These are phyloP conservation scores for Heliconius eleuchia DNA, from an alignment of 1,140 invertebrate genomes.

Conservation along the genomic window DNA sequence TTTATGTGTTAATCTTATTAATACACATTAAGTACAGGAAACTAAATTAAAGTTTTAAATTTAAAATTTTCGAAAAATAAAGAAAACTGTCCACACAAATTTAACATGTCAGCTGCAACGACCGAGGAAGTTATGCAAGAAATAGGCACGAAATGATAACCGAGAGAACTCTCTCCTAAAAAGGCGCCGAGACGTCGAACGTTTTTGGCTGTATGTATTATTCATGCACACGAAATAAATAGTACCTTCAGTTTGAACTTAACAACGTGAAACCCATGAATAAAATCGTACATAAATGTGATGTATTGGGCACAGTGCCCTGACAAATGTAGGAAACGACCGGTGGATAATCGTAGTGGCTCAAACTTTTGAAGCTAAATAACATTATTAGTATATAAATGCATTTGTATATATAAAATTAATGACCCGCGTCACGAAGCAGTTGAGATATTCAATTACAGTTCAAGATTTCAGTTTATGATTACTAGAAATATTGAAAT, in stretches of 20 bases:
- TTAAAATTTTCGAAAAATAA: not conserved
- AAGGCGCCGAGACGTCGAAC: constrained; percentile 44
- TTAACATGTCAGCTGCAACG: constrained; percentile 25
- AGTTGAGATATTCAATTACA: constrained; percentile 2
- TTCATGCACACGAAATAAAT: constrained; percentile 61
- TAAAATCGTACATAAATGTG: constrained; percentile 36
- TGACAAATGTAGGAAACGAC: constrained; percentile 29
- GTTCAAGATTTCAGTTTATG: constrained; percentile 3
- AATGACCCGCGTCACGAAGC: not conserved
- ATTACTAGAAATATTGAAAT: constrained; percentile 21
- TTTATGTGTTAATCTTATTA: too few relatives aligned
- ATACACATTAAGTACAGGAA: too few relatives aligned
- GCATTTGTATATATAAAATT: not conserved
- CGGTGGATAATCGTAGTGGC: constrained; percentile 1
- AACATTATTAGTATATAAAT: not conserved
- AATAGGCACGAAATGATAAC: constrained; percentile 28
- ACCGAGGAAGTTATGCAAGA: constrained; percentile 34
- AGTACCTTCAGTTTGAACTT: constrained; percentile 44
- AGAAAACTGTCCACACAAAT: not conserved
- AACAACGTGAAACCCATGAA: constrained; percentile 45
- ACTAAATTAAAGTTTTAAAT: not conserved
- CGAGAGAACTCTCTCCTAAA: constrained; percentile 41
- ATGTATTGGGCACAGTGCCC: constrained; percentile 38
- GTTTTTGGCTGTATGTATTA: constrained; percentile 66
- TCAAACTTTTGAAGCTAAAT: not conserved